Percentiles rank a stretch among this genome's conserved stretches.
Evolutionary conservation across 2,113 vertebrate species (phyloP).

Genomic region (Rhinolophus ferrumequinum): DNA sequence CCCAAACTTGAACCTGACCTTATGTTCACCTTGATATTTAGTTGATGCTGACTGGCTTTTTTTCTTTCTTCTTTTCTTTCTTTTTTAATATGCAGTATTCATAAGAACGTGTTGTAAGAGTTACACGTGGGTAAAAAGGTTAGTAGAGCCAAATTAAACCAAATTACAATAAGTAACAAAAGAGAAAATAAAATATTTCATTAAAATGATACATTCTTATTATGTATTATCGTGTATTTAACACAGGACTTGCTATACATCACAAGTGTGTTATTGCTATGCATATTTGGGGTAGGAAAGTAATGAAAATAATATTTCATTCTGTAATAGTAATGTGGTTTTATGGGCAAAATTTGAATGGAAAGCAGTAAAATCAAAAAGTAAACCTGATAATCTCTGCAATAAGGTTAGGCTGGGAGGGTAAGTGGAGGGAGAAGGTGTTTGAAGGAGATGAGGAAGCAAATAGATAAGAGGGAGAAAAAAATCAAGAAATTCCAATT

Average conservation of each 20-base stretch:
- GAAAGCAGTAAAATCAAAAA: slow-evolving; percentile 55
- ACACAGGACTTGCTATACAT: slow-evolving; percentile 58
- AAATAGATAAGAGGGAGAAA: background rate
- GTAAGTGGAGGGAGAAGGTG: too few species aligned
- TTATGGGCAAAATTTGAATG: slow-evolving; percentile 64
- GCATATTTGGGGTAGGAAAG: slow-evolving; percentile 60
- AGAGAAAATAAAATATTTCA: slow-evolving; percentile 73
- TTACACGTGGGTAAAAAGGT: slow-evolving; percentile 62
- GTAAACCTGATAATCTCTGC: slow-evolving; percentile 58
- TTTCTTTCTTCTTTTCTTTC: background rate
- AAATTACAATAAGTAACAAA: slow-evolving; percentile 70
- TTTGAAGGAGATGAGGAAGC: background rate
- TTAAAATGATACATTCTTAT: slow-evolving; percentile 72
- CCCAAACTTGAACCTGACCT: slow-evolving; percentile 62
- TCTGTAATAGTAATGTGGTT: slow-evolving; percentile 59
- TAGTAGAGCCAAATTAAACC: slow-evolving; percentile 66
- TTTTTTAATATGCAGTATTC: slow-evolving; percentile 63
- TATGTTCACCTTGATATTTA: slow-evolving; percentile 65
- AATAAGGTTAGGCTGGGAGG: background rate
- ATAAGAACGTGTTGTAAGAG: slow-evolving; percentile 46
- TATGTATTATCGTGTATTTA: slow-evolving; percentile 61
- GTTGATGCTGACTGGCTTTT: background rate
- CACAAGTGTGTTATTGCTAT: slow-evolving; percentile 57
- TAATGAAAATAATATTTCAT: slow-evolving; percentile 80
- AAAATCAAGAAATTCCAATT: background rate